phyloP scores from a whole-genome alignment of 2,113 vertebrate genomes.

The Forbesichthys agassizii region DNA sequence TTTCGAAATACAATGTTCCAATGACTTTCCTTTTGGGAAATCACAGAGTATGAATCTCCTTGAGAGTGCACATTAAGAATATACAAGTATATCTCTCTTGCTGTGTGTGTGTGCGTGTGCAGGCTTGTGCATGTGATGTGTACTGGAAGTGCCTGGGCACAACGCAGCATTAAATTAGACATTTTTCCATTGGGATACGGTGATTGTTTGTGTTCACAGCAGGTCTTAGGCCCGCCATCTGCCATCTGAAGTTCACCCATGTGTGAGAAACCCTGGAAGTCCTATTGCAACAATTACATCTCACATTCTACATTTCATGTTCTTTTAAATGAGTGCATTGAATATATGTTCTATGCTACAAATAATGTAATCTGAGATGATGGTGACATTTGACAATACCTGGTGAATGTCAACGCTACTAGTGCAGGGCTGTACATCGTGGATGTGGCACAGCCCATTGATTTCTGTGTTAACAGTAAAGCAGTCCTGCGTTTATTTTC shows the following conservation, averaged over 20 bases:
- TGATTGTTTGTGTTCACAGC: slow-evolving; percentile 40
- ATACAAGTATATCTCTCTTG: not conserved
- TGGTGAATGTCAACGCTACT: slow-evolving; percentile 3
- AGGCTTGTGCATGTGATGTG: not conserved
- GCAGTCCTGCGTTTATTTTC: slow-evolving; percentile 46
- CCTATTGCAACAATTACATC: not conserved
- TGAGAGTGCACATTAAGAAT: not conserved
- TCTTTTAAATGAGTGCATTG: slow-evolving; percentile 15
- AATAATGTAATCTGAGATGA: slow-evolving; percentile 17
- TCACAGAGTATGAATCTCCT: not conserved
- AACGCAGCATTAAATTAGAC: slow-evolving; percentile 38
- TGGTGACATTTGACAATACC: slow-evolving; percentile 15
- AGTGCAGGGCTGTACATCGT: not conserved
- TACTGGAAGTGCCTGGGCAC: slow-evolving; percentile 17
- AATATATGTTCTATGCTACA: slow-evolving; percentile 8
- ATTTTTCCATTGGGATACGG: slow-evolving; percentile 30
- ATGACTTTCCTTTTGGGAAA: slow-evolving; percentile 4
- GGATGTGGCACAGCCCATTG: slow-evolving; percentile 32
- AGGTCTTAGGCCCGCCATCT: slow-evolving; percentile 56
- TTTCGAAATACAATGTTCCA: too few species aligned
- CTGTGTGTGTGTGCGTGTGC: slow-evolving; percentile 1
- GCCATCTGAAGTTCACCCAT: slow-evolving; percentile 30
- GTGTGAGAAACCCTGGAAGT: not conserved
- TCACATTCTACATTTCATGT: not conserved
- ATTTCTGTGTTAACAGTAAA: slow-evolving; percentile 53